A percentile compares a stretch with the other conserved stretches of the same genome.
Evolutionary conservation across 1,140 invertebrate genomes (phyloP).

Genomic region (Trinorchestia longiramus): DNA sequence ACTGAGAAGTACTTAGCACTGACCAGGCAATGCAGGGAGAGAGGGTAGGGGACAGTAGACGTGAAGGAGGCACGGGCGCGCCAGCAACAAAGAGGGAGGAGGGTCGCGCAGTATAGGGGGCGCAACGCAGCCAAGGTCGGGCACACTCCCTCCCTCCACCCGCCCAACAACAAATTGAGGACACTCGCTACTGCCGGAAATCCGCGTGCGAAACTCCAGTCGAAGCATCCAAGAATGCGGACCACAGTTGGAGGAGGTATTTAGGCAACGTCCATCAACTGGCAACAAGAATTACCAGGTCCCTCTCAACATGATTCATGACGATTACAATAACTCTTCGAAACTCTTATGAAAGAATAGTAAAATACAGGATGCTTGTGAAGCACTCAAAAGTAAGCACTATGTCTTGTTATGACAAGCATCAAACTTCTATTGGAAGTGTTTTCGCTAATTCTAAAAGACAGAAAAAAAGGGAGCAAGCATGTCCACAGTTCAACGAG

Average conservation of each 20-base stretch:
- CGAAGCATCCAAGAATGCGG: background rate
- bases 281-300: background rate
- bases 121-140: background rate
- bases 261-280: background rate
- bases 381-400: background rate
- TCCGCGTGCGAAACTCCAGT: conserved; percentile 18
- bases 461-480: too few species aligned
- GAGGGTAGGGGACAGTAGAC: background rate
- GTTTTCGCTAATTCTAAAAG: too few species aligned
- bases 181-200: conserved; percentile 41
- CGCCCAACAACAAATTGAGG: background rate
- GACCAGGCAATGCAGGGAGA: background rate
- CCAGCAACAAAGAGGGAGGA: background rate
- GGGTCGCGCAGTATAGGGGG: background rate
- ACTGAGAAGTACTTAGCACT: background rate
- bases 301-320: background rate
- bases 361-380: too few species aligned
- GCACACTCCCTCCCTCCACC: background rate
- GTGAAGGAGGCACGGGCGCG: background rate
- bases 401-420: background rate
- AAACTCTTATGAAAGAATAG: background rate
- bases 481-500: too few species aligned
- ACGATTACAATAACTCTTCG: background rate
- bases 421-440: too few species aligned
- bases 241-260: background rate